Conservation (phyloP, 2,113 vertebrate species). For the Aviceda subcristata region DNA sequence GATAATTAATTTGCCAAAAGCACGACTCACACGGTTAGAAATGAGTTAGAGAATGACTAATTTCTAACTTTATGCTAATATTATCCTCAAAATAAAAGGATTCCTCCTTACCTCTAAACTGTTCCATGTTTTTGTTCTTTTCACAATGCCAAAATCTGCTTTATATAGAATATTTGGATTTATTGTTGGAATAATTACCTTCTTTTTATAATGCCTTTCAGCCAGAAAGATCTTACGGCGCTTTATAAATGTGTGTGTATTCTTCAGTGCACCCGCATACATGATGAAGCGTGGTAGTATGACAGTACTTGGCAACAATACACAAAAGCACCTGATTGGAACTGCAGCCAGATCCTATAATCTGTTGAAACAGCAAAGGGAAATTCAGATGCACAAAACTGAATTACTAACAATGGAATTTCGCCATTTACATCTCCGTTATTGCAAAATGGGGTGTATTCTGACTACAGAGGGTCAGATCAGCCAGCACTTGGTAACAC, state of each 20-base stretch:
- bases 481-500: neutral
- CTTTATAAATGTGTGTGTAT: neutral
- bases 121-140: neutral
- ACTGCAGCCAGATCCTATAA: neutral
- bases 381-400: neutral
- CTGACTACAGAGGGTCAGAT: neutral
- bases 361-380: neutral
- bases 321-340: neutral
- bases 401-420: neutral
- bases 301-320: neutral
- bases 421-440: neutral
- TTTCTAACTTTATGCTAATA: conserved; percentile 17
- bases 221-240: neutral
- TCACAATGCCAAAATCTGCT: neutral
- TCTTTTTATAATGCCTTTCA: neutral
- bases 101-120: neutral
- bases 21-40: conserved; percentile 10
- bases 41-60: neutral
- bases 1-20: neutral
- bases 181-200: neutral
- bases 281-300: neutral
- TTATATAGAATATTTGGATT: neutral
- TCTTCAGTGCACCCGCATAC: neutral
- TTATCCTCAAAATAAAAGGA: neutral
- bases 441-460: neutral